Percentiles rank a stretch among this genome's conserved stretches.
Conservation (phyloP, 2,113 vertebrate genomes). For the Caracal caracal region DNA sequence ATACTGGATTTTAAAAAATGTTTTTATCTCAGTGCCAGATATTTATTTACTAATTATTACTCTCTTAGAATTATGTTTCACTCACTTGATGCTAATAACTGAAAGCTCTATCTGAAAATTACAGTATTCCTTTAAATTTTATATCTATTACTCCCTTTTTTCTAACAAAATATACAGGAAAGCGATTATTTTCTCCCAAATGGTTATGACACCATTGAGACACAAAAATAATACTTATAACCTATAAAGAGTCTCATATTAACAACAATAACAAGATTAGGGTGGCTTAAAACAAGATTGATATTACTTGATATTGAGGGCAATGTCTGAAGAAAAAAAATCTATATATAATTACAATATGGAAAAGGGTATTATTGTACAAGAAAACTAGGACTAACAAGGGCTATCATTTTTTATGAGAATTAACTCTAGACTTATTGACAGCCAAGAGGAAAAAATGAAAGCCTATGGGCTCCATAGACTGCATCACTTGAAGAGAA, state of each 20-base stretch:
- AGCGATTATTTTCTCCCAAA: not conserved
- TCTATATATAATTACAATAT: not conserved
- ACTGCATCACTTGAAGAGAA: not conserved
- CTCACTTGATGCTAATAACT: not conserved
- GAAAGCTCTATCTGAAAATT: not conserved
- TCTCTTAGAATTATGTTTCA: not conserved
- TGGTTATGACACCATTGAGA: conserved; percentile 8
- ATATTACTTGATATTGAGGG: not conserved
- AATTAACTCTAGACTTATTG: not conserved
- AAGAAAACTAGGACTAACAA: not conserved
- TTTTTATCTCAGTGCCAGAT: not conserved
- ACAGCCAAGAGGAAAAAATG: not conserved
- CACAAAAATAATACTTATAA: not conserved
- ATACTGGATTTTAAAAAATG: not conserved
- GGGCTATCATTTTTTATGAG: not conserved
- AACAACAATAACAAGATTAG: not conserved
- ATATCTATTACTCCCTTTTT: not conserved
- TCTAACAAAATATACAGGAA: not conserved
- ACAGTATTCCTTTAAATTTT: not conserved
- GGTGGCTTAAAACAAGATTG: not conserved
- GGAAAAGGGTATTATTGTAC: not conserved
- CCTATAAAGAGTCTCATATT: not conserved
- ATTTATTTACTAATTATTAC: not conserved
- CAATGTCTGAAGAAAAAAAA: not conserved
- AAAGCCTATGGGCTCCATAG: not conserved